Conservation (phyloP, 1,140 invertebrate genomes). For the Samia ricini region DNA sequence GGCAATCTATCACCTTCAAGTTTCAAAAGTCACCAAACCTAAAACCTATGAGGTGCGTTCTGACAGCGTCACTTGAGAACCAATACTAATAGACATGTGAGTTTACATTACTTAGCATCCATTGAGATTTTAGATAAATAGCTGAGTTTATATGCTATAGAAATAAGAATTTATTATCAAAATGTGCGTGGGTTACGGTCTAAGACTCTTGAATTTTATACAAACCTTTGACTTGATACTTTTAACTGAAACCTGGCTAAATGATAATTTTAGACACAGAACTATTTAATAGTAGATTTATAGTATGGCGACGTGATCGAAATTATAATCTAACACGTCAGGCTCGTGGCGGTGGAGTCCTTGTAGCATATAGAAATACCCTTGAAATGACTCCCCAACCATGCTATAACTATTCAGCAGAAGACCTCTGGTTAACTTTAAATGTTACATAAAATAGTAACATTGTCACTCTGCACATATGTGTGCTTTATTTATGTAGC, state of each 20-base stretch:
- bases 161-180: slow-evolving; percentile 23
- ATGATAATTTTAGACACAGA: slow-evolving; percentile 19
- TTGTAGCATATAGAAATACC: slow-evolving; percentile 18
- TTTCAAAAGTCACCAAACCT: too few relatives aligned
- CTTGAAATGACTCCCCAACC: not conserved
- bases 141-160: too few relatives aligned
- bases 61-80: too few relatives aligned
- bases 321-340: slow-evolving; percentile 19
- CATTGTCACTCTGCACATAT: slow-evolving; percentile 10
- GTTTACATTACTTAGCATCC: too few relatives aligned
- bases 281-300: slow-evolving; percentile 30
- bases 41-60: too few relatives aligned
- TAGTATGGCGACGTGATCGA: too few relatives aligned
- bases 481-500: slow-evolving; percentile 9
- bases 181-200: slow-evolving; percentile 19
- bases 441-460: not conserved
- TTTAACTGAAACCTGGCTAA: slow-evolving; percentile 29
- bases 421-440: slow-evolving; percentile 22
- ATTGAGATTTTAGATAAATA: too few relatives aligned
- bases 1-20: too few relatives aligned
- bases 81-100: too few relatives aligned
- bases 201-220: slow-evolving; percentile 16
- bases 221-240: slow-evolving; percentile 23
- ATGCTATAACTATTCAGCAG: slow-evolving; percentile 13
- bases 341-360: slow-evolving; percentile 21